phyloP scores from a whole-genome alignment of 2,888 invertebrate species.

The Phorcus lineatus region DNA sequence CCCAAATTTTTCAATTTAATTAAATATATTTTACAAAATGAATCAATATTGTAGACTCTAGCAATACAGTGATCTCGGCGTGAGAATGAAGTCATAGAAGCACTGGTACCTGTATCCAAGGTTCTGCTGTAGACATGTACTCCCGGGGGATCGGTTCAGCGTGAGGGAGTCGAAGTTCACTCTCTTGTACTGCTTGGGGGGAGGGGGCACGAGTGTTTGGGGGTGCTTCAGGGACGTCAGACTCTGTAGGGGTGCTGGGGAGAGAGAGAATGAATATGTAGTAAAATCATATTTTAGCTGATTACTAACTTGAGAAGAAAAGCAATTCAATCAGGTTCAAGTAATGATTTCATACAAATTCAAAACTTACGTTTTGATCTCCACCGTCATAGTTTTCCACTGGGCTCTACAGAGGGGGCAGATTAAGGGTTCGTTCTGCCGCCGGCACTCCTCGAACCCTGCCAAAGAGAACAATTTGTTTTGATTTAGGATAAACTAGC shows the following conservation, averaged over 20 bases:
- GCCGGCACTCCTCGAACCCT: constrained; percentile 76
- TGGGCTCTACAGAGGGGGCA: constrained; percentile 76
- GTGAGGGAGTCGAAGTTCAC: constrained; percentile 59
- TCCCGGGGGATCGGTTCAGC: constrained; percentile 71
- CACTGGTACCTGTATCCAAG: constrained; percentile 69
- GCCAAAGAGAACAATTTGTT: constrained; percentile 1
- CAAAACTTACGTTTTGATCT: constrained; percentile 57
- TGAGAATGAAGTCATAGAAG: too few species aligned
- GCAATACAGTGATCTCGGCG: too few species aligned
- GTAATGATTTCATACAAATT: too few species aligned
- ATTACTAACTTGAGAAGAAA: background rate
- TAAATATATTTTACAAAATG: too few species aligned
- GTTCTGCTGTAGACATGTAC: constrained; percentile 57
- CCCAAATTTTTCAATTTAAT: too few species aligned
- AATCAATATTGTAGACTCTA: too few species aligned
- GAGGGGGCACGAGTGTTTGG: constrained; percentile 65
- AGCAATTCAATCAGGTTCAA: too few species aligned
- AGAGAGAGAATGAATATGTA: background rate
- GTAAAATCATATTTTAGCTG: background rate
- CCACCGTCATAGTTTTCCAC: constrained; percentile 68
- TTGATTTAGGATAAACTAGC: too few species aligned
- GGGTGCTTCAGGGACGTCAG: constrained; percentile 52
- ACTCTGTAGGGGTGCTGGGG: background rate
- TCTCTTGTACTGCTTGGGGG: constrained; percentile 49
- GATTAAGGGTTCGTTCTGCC: constrained; percentile 73